Base-by-base conservation (phyloP, 2,113 vertebrate species). In the Hucho hucho region DNA sequence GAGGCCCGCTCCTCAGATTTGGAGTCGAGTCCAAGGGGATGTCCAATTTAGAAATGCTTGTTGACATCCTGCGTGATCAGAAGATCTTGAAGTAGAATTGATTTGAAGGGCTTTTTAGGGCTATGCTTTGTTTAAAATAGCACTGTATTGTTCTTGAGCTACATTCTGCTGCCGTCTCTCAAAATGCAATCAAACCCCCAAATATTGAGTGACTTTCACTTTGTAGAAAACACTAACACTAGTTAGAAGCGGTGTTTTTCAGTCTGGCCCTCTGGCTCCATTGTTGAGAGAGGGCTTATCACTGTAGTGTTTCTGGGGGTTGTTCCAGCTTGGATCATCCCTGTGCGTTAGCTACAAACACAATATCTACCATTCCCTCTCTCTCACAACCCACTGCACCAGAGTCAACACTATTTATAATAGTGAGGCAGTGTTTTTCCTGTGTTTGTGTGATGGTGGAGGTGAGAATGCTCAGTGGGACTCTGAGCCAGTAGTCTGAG, bases 31-130 rank as follows among this genome's bases (percentile, higher is more conserved):
- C 63, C 69, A 47, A 20, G n/a, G 46, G 59, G 59, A 71, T 65
- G 61, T 37, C 75, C 75, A 76, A 76, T 65, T 76, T 71, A 72
- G 43, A 71, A 71, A 76, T 22, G 69, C 37, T 65, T 76, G 68
- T 71, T 76, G 75, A 76, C 75, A 76, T 76, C 13, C 26, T 70
- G 46, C 46, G 65, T 25, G 47, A 56, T 56, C 46, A 53, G 61
- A 73, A 73, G 22, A 69, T 9, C 13, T 64, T 0, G 6, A 59
- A 16, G 28, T 43, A 75, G 20, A 61, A 58, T 77, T 66, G 73
- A 74, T 74, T 28, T 28, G 32, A 75, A 63, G 22, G 20, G 53
- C 13, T 11, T 69, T 69, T 69, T 59, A 18, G 74, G 37, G 18
- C n/a, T 22, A n/a, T n/a, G 2, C 46, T 61, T 0, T 1, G 63